phyloP scores from a whole-genome alignment of 2,888 invertebrate species.

The Erebia ligea region DNA sequence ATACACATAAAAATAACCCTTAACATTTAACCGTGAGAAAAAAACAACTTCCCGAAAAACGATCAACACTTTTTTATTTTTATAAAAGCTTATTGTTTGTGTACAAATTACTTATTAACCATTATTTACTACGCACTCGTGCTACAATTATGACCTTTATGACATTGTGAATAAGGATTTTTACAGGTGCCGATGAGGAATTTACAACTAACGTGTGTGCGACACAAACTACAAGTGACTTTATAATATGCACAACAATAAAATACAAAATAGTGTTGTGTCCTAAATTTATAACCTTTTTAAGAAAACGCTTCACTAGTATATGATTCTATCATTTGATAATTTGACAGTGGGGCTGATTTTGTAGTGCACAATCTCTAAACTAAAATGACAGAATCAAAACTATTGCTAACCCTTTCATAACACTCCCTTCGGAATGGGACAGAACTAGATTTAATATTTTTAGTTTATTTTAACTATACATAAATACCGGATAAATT shows the following conservation, averaged over 20 bases:
- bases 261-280: constrained; percentile 41
- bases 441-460: too few relatives aligned
- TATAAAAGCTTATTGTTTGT: constrained; percentile 44
- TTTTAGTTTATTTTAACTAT: too few relatives aligned
- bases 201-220: constrained; percentile 38
- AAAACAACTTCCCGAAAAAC: constrained; percentile 28
- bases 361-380: too few relatives aligned
- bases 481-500: too few relatives aligned
- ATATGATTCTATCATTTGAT: neutral
- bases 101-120: constrained; percentile 39
- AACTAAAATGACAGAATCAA: too few relatives aligned
- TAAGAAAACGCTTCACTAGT: neutral
- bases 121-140: constrained; percentile 35
- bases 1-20: constrained; percentile 26
- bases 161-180: constrained; percentile 30
- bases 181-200: constrained; percentile 37
- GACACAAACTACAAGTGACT: constrained; percentile 39
- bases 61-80: constrained; percentile 31
- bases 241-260: constrained; percentile 42
- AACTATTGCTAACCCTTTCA: too few relatives aligned
- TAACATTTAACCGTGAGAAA: constrained; percentile 37
- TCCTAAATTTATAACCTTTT: constrained; percentile 18
- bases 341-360: too few relatives aligned
- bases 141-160: constrained; percentile 35
- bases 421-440: too few relatives aligned